Evolutionary conservation across 92 coral and sea anemone genomes (phyloP).

Genomic region (Scolanthus callimorphus): DNA sequence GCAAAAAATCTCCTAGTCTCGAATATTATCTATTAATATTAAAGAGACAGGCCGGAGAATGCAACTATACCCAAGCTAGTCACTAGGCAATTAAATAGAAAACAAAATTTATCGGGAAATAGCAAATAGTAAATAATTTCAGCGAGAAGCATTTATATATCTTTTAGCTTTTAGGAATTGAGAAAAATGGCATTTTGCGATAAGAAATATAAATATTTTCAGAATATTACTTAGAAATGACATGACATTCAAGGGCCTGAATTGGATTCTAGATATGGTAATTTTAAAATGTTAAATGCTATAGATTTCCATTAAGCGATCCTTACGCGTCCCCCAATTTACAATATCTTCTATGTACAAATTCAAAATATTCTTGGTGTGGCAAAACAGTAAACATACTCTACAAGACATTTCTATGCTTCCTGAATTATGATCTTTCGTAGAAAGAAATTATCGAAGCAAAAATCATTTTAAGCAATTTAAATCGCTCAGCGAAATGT

Average conservation of each 20-base stretch:
- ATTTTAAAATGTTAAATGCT: background rate
- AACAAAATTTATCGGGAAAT: too few relatives aligned
- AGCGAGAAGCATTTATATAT: too few relatives aligned
- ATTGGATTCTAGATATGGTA: background rate
- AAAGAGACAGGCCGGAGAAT: background rate
- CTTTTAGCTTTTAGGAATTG: too few relatives aligned
- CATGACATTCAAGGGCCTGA: background rate
- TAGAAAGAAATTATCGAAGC: background rate
- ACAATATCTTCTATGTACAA: background rate
- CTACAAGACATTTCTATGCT: background rate
- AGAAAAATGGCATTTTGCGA: background rate
- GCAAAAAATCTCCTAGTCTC: background rate
- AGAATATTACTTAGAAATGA: background rate
- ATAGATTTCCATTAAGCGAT: background rate
- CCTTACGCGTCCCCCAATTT: background rate
- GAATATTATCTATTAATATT: background rate
- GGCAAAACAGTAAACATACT: background rate
- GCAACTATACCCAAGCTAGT: background rate
- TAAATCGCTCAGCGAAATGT: background rate
- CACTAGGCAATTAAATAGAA: background rate
- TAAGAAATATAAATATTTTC: background rate
- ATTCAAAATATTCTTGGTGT: background rate
- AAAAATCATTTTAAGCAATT: background rate
- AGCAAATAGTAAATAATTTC: too few relatives aligned
- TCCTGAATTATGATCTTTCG: background rate